These are phyloP conservation scores for Cotesia vestalis DNA, from an alignment of 1,140 invertebrate genomes.

Conservation along the genomic window DNA sequence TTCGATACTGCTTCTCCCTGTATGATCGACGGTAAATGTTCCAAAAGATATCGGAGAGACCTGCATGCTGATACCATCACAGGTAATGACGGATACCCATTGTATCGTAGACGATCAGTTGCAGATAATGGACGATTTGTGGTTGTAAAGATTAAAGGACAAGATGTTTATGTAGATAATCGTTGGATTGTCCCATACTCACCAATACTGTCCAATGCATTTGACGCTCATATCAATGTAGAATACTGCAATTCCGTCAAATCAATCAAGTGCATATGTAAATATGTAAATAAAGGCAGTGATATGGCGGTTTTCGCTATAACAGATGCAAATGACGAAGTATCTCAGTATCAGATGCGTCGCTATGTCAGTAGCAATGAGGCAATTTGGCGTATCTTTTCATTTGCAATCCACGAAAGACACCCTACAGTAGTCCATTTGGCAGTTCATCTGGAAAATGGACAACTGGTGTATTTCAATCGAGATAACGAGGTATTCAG, in stretches of 20 bases:
- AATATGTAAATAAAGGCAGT: slow-evolving; percentile 52
- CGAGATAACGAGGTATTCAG: not conserved
- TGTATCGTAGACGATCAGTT: no score
- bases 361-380: slow-evolving; percentile 53
- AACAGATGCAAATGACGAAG: slow-evolving; percentile 42
- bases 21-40: no score
- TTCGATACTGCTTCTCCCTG: no score
- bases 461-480: slow-evolving; percentile 56
- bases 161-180: slow-evolving; percentile 57
- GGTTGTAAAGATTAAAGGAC: not conserved
- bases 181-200: slow-evolving; percentile 68
- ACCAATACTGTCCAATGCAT: slow-evolving; percentile 63
- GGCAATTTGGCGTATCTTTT: slow-evolving; percentile 62
- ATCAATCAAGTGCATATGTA: slow-evolving; percentile 28
- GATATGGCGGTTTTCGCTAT: slow-evolving; percentile 46
- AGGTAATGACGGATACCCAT: no score
- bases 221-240: slow-evolving; percentile 53
- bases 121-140: no score
- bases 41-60: no score
- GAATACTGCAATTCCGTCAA: slow-evolving; percentile 47
- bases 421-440: slow-evolving; percentile 59
- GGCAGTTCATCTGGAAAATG: slow-evolving; percentile 59
- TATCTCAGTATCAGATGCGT: slow-evolving; percentile 52
- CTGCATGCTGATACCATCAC: no score
- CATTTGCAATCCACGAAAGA: slow-evolving; percentile 59